Evolutionary conservation across 1,140 invertebrate species (phyloP).

Genomic region (Diorhabda elongata): DNA sequence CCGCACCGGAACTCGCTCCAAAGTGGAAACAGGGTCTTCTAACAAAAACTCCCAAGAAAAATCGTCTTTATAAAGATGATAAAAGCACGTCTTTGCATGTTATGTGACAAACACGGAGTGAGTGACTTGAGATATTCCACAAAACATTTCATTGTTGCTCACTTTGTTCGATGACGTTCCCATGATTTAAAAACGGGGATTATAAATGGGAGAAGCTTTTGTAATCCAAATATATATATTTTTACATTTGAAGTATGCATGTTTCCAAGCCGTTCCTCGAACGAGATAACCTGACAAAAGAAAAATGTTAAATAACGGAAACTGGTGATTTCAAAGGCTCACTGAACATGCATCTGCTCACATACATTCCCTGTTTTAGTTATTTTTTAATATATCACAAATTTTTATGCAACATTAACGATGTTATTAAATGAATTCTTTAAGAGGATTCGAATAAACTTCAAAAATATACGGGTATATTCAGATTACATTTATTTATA

Average conservation of each 20-base stretch:
- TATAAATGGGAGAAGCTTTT: conserved; percentile 43
- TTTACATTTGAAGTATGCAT: conserved; percentile 42
- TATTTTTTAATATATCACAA: too few relatives aligned
- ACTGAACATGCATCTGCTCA: not conserved
- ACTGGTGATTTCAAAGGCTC: not conserved
- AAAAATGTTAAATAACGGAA: conserved; percentile 3
- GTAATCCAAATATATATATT: conserved; percentile 42
- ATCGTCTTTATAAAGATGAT: conserved; percentile 47
- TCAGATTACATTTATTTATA: too few relatives aligned
- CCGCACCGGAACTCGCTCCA: conserved; percentile 21
- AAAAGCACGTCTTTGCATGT: conserved; percentile 47
- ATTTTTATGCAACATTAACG: too few relatives aligned
- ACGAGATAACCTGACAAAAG: conserved; percentile 8
- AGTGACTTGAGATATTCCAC: conserved; percentile 46
- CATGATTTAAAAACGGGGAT: conserved; percentile 36
- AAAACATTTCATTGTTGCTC: conserved; percentile 45
- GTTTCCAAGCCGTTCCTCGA: conserved; percentile 26
- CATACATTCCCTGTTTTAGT: not conserved
- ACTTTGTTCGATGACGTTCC: conserved; percentile 42
- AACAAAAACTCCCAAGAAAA: conserved; percentile 45
- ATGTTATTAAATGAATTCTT: too few relatives aligned
- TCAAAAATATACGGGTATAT: too few relatives aligned
- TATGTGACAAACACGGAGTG: conserved; percentile 44
- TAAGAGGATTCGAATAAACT: too few relatives aligned
- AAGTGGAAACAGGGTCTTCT: conserved; percentile 41